Evolutionary conservation across 2,113 vertebrate species (phyloP), one percentile per base, ranked within the genome.

Genomic region (Anarhynchus alexandrinus): DNA sequence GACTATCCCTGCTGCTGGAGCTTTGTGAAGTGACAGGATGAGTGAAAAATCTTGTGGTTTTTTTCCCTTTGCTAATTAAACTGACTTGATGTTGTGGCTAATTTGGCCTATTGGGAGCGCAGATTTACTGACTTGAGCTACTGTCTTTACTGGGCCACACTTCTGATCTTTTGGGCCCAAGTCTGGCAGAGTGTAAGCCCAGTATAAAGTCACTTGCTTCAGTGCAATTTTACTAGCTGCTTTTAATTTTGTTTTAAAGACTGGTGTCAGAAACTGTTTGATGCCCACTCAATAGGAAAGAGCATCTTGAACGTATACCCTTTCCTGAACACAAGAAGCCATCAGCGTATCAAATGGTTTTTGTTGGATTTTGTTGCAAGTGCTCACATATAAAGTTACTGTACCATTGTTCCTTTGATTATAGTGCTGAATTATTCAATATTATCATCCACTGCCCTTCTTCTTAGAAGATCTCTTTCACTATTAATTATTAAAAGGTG

Each of bases 391-490:
- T 96, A 62, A 82, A 89, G 88, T 96, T 94, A 95, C 96, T 55
- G 54, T 77, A 69, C 49, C 15, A 8, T 88, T 95, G 88, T 94
- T 94, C 43, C 73, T 88, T 90, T 93, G 73, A 62, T 64, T 88
- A 78, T 71, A n/a, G 25, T 54, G 52, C 61, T 97, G 82, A 96
- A 96, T 97, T 96, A 96, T 97, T 96, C 91, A 95, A 13, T 67
- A 66, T 17, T 9, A 49, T 57, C 65, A 61, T 77, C 57, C 14
- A 3, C 43, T 93, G 47, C 29, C n/a, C 9, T 45, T 38, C 42
- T 34, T 57, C 65, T 61, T 36, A 71, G 71, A 87, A 76, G 69
- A 90, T 91, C 67, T 72, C 47, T 95, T 92, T 91, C 88, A 52
- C 52, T 77, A 26, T 96, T 86, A 94, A 96, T 81, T 92, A 95